A percentile compares a stretch with the other conserved stretches of the same genome.
Evolutionary conservation across 1,140 invertebrate genomes (phyloP).

Genomic region (Papilio polyxenes): DNA sequence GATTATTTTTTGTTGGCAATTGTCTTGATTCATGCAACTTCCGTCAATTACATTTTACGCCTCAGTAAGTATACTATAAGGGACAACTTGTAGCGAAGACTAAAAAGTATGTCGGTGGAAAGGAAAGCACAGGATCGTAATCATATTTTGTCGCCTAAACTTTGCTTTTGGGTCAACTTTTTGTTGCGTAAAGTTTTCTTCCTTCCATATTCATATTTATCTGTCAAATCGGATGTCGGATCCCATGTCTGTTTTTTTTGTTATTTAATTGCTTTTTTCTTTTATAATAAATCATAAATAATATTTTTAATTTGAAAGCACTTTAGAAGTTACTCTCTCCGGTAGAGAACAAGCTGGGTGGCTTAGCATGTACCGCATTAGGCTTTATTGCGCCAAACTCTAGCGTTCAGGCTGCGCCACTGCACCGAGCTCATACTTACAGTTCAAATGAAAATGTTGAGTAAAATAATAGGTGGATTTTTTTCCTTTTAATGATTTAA

Average conservation of each 20-base stretch:
- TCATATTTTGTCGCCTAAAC: constrained; percentile 42
- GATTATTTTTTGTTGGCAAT: no score
- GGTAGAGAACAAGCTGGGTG: not conserved
- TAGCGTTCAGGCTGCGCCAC: not conserved
- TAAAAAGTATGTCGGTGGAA: constrained; percentile 20
- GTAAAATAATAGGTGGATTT: no score
- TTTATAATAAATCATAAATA: not conserved
- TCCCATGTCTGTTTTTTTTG: not conserved
- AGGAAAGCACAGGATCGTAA: constrained; percentile 37
- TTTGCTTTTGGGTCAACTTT: constrained; percentile 36
- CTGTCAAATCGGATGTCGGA: not conserved
- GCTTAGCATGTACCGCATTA: constrained; percentile 3
- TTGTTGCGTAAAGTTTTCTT: constrained; percentile 38
- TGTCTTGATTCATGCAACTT: not conserved
- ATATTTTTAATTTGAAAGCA: not conserved
- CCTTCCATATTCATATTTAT: constrained; percentile 18
- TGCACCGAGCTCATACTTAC: not conserved
- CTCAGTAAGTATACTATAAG: constrained; percentile 51
- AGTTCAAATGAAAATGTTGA: not conserved
- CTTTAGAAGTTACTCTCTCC: not conserved
- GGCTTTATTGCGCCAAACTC: not conserved
- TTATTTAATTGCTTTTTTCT: not conserved
- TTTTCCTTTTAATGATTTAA: no score
- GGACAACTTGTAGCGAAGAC: constrained; percentile 48
- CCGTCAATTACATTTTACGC: constrained; percentile 58